Conservation (phyloP, 2,113 vertebrate species). For the Ptychochromis oligacanthus region DNA sequence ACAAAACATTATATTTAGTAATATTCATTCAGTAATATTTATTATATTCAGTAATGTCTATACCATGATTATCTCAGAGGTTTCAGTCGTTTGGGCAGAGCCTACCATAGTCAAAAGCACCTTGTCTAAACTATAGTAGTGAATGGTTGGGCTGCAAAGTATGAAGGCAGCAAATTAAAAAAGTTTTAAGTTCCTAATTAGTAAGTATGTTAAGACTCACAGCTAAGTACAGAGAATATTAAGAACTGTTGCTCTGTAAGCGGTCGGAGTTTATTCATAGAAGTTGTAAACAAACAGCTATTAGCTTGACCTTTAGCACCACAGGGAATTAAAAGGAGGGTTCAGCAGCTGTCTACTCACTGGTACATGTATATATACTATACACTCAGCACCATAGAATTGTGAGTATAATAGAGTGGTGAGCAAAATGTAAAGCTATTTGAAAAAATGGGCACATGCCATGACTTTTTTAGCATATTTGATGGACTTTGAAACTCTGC, state of each 20-base stretch:
- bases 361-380: neutral
- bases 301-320: conserved; percentile 8
- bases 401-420: neutral
- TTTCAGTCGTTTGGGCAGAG: neutral
- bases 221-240: neutral
- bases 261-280: neutral
- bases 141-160: too few relatives aligned
- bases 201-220: neutral
- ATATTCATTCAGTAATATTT: too few relatives aligned
- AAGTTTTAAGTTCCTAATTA: neutral
- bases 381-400: neutral
- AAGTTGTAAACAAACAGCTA: conserved; percentile 21
- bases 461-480: neutral
- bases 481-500: neutral
- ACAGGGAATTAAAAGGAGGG: conserved; percentile 2
- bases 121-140: neutral
- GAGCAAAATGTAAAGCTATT: neutral
- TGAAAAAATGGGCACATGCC: neutral
- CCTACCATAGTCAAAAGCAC: neutral
- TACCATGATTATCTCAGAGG: neutral
- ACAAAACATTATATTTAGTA: neutral
- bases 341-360: neutral
- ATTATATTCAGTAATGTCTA: neutral
- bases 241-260: neutral
- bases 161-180: neutral